Evolutionary conservation across 2,113 vertebrate species (phyloP).

Genomic region (Platichthys flesus): DNA sequence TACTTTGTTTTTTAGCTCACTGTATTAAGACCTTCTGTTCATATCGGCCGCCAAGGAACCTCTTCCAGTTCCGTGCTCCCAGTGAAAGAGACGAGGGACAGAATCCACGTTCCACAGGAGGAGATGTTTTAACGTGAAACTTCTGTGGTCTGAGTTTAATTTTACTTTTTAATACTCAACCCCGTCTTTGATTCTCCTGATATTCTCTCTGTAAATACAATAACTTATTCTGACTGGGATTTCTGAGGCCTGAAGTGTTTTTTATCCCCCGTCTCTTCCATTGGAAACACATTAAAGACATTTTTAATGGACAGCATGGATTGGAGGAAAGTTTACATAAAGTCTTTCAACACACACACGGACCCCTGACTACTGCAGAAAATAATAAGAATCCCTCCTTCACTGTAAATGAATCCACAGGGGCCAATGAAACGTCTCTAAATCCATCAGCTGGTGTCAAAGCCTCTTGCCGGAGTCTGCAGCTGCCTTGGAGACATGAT

Average conservation of each 20-base stretch:
- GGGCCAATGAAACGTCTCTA: background rate
- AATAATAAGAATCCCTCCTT: background rate
- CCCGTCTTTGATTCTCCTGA: too few relatives aligned
- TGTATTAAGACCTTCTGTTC: too few relatives aligned
- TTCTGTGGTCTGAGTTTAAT: too few relatives aligned
- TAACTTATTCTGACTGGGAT: background rate
- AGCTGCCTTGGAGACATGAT: conserved; percentile 54
- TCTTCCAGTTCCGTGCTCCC: too few relatives aligned
- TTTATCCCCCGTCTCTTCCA: background rate
- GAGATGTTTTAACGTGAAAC: too few relatives aligned
- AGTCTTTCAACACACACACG: background rate
- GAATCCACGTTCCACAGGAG: too few relatives aligned
- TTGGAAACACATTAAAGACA: rapidly evolving
- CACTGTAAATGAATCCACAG: background rate
- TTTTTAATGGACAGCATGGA: background rate
- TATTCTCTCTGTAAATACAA: background rate
- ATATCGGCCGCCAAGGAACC: too few relatives aligned
- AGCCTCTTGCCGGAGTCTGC: conserved; percentile 35
- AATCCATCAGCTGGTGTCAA: background rate
- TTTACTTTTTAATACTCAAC: too few relatives aligned
- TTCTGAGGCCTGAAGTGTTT: background rate
- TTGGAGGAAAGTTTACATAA: background rate
- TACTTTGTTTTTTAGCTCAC: too few relatives aligned
- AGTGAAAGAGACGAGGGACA: background rate
- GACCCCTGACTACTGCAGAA: background rate